Evolutionary conservation across 2,113 vertebrate genomes (phyloP).

Genomic region (Chauna torquata): DNA sequence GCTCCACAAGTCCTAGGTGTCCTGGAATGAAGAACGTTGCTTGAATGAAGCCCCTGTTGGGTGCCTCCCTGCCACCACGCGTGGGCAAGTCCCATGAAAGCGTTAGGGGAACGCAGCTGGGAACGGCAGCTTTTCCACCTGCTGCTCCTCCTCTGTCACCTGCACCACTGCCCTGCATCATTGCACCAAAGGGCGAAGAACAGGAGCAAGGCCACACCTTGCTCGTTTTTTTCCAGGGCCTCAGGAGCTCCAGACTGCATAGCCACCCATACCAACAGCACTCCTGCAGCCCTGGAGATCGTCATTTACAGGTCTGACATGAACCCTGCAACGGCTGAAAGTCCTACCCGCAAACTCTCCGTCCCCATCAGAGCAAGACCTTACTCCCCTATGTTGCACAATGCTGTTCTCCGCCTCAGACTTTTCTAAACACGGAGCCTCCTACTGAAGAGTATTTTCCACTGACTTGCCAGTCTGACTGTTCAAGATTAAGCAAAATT

Average conservation of each 20-base stretch:
- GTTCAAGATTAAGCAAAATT: not conserved
- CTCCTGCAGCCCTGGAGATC: not conserved
- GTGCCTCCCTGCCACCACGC: fast-evolving
- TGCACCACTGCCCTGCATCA: not conserved
- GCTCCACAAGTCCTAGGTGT: not conserved
- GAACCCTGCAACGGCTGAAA: not conserved
- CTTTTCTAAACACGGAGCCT: not conserved
- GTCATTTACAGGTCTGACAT: not conserved
- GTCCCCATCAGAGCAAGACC: fast-evolving
- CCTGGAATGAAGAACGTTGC: not conserved
- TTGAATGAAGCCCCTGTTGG: fast-evolving
- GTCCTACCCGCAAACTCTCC: not conserved
- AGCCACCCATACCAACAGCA: not conserved
- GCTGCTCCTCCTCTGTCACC: not conserved
- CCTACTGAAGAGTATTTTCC: not conserved
- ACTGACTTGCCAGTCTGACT: conserved; percentile 1
- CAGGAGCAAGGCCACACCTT: not conserved
- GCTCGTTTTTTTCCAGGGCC: not conserved
- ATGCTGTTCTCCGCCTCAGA: not conserved
- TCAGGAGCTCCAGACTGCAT: not conserved
- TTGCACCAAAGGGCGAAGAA: fast-evolving
- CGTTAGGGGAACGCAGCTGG: not conserved
- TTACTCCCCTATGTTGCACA: not conserved
- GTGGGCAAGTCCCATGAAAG: not conserved
- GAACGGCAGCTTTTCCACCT: not conserved